Base-by-base conservation (phyloP, 2,113 vertebrate species). In the Gopherus evgoodei region DNA sequence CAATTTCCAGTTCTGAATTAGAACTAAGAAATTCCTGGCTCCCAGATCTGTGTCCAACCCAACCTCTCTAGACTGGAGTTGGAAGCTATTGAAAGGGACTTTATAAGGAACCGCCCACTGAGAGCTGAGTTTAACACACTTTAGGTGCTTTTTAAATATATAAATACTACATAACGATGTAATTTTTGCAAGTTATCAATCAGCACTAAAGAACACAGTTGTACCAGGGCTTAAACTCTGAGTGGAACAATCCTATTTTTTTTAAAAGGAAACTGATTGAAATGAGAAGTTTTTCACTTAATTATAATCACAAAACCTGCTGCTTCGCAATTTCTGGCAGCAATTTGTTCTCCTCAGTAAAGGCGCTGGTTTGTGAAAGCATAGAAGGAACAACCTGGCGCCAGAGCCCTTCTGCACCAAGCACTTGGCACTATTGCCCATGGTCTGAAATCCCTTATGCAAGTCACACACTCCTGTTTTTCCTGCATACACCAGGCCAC, bases 391-490 rank as follows among this genome's bases (percentile, higher is more conserved):
- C 1, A 1, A 93, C 53, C 62, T 53, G 91, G 88, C 62, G 62
- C 42, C 76, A 24, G 12, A 91, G 89, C 47, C 83, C 80, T 54
- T 14, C 81, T 72, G 52, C 22, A 38, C 44, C 6, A 59, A 52
- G 21, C 54, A 19, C 54, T 83, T 47, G 81, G 81, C 38, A 8
- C 9, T 47, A 0, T 0, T 54, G 89, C 9, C 3, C 4, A 38
- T 72, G 16, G 82, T 57, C 89, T 49, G 44, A 80, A 62, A 83
- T 54, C 87, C 38, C 78, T 69, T 89, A 81, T 6, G 2, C 1
- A 19, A 94, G 90, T 81, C 90, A 57, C 52, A 50, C 29, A 84
- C 95, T 88, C 83, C 94, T 86, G 81, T 86, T 88, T 88, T 88
- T 81, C 90, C 81, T 25, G 80, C 69, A 3, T 1, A 1, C 2